Conservation (phyloP, 2,113 vertebrate genomes). For the Pristiophorus japonicus region DNA sequence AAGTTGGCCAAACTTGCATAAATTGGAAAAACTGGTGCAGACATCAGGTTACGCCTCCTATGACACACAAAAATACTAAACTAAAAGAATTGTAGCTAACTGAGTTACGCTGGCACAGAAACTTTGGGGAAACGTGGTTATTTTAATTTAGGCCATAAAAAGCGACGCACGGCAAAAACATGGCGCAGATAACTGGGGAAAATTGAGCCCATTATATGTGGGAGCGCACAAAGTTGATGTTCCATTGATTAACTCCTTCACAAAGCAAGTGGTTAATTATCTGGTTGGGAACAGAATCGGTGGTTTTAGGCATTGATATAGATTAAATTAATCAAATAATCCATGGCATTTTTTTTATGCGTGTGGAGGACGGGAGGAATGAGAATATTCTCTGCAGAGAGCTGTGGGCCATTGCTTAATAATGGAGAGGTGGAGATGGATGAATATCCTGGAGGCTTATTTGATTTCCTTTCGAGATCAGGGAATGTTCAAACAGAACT, state of each 20-base stretch:
- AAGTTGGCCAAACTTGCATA: too few relatives aligned
- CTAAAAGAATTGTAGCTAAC: too few relatives aligned
- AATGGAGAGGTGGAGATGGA: neutral
- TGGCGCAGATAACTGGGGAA: too few relatives aligned
- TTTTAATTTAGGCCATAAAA: too few relatives aligned
- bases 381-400: neutral
- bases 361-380: neutral
- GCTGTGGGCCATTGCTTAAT: neutral
- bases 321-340: neutral
- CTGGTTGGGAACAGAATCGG: neutral
- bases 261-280: neutral
- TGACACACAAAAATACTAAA: too few relatives aligned
- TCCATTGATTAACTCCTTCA: neutral
- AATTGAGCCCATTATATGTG: too few relatives aligned
- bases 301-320: neutral
- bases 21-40: too few relatives aligned
- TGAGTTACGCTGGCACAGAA: too few relatives aligned
- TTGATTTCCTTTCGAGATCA: neutral
- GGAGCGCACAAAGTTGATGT: neutral
- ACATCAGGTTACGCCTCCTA: too few relatives aligned
- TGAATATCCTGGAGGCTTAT: neutral
- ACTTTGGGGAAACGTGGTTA: too few relatives aligned
- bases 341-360: neutral
- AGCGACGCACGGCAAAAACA: too few relatives aligned
- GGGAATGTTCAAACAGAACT: neutral